Base-by-base conservation (phyloP, 2,113 vertebrate species). In the Cottus gobio region DNA sequence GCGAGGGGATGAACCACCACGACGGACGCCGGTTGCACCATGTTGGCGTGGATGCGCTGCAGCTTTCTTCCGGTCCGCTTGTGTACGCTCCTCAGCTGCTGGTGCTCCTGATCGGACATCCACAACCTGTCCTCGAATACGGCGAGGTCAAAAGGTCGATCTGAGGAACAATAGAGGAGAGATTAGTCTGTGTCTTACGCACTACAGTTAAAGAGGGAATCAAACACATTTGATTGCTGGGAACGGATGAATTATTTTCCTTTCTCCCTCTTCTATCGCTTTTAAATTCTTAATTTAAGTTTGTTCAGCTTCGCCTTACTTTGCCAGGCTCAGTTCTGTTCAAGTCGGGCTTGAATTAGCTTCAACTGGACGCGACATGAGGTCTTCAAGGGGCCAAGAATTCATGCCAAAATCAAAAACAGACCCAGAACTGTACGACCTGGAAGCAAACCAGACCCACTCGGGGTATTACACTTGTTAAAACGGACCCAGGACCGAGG, bases 61-160 rank as follows among this genome's bases (percentile, higher is more conserved):
- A 93, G 92, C 42, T 94, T 95, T 83, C 87, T 89, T 74, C 96
- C 96, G 2, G 93, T 96, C 85, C 93, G 94, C 95, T 97, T 98
- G 93, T 98, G 92, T 61, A 97, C 75, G 42, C 94, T 96, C 86
- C 93, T 91, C 52, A 99, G 84, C 18, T 95, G 94, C 24, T 94
- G 94, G 61, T 79, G 87, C 68, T 95, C 89, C 96, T 93, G 95
- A 46, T 98, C 96, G 65, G 97, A 96, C 76, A 98, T 80, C 97
- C 97, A 99, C 68, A 99, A 71, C 7, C 94, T 82, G 88, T 98
- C 96, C 83, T 96, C 97, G 91, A 99, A 99, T 68, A 98, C 96
- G 0, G 89, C 94, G 2, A 98, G 84, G 71, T 92, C 93, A 85
- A 98, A 98, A 0, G 97, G 97, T 44, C 82, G 94, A 26, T 96